Percentiles rank a stretch among this genome's conserved stretches.
Evolutionary conservation across 2,888 invertebrate species (phyloP).

Genomic region (Drosophila cyrtoloma): DNA sequence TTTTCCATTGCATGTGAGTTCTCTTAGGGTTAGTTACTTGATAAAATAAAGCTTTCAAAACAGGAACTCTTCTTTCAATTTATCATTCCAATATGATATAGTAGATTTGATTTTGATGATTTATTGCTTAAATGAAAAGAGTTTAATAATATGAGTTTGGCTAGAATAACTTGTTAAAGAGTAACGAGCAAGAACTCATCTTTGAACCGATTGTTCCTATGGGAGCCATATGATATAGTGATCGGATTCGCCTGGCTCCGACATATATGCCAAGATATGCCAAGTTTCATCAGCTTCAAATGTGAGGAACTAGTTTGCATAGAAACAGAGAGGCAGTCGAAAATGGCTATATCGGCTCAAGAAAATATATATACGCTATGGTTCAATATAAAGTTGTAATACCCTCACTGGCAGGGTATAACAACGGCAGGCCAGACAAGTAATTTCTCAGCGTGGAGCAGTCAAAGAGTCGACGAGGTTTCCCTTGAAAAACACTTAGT

Average conservation of each 20-base stretch:
- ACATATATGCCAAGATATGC: not conserved
- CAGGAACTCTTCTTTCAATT: rapidly evolving
- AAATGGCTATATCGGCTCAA: not conserved
- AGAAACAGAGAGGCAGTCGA: not conserved
- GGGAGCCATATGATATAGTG: not conserved
- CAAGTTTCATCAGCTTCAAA: not conserved
- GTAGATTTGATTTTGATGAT: not conserved
- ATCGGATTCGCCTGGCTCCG: not conserved
- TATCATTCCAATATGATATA: rapidly evolving
- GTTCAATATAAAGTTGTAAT: not conserved
- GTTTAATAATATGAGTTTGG: not conserved
- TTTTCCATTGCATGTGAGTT: not conserved
- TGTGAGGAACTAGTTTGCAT: rapidly evolving
- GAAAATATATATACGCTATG: not conserved
- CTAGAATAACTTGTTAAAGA: not conserved
- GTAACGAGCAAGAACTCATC: rapidly evolving
- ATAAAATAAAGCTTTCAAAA: not conserved
- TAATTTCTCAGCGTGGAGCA: conserved; percentile 68
- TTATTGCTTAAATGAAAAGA: not conserved
- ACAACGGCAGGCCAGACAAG: conserved; percentile 43
- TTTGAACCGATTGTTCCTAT: not conserved
- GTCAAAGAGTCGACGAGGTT: conserved; percentile 55
- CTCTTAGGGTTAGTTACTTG: not conserved
- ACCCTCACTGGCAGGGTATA: not conserved
- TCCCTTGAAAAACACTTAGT: conserved; percentile 74